Evolutionary conservation across 2,797 vertebrate genomes (phyloP), one percentile per base, ranked within the genome.

Genomic region (Pelodytes ibericus): DNA sequence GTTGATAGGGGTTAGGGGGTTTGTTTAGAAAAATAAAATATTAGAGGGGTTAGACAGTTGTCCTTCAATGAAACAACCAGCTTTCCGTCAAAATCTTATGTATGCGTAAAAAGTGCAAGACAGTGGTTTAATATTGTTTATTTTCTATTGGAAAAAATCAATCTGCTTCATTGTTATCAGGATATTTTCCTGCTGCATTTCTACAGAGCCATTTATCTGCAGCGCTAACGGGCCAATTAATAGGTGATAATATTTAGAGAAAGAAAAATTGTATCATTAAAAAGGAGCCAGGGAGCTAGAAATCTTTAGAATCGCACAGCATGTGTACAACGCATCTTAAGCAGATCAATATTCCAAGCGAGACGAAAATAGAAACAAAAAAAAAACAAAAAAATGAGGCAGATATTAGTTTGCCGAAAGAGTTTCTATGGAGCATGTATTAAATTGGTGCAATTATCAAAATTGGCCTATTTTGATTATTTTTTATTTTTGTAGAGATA

Each of bases 161-260:
- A 53, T 53, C 49, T 24, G 20, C 4, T 53, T 53, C 44, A 47
- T 47, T n/a, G 18, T 53, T 53, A 2, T 7, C 11, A 2, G 13
- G n/a, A 22, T 53, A 22, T 16, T 1, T 53, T 53, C 10, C 49
- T 47, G 49, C 49, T 11, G n/a, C 20, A 53, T 11, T 16, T 53
- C 49, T 53, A 20, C 6, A 53, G 49, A 2, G 18, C 49, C 20
- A 47, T 53, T 53, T 53, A 53, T 53, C 49, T 53, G 49, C 6
- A 11, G 1, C 2, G 1, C 0, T 31, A 15, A n/a, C 27, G n/a
- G 16, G 58, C 26, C 26, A 27, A 27, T 60, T 29, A 60, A 31
- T 29, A 18, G 58, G 58, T 60, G 25, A 60, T 60, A 53, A 53
- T 53, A 53, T 53, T 53, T 53, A 20, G 49, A 22, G 49, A 53